Evolutionary conservation across 2,113 vertebrate species (phyloP).

Genomic region (Malurus elegans): DNA sequence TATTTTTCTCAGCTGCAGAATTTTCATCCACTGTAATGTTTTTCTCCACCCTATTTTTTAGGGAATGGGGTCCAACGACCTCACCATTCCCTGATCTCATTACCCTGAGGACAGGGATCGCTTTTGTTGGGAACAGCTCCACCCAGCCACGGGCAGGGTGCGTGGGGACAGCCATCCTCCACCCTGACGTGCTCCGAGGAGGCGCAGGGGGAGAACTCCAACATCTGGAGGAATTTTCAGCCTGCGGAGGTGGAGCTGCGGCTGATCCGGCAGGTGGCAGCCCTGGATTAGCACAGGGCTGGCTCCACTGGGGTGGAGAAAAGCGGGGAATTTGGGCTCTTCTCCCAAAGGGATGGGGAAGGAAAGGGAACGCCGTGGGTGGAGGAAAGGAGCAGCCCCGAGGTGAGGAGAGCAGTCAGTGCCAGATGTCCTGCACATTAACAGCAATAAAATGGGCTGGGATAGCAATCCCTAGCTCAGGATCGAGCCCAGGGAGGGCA

Average conservation of each 20-base stretch:
- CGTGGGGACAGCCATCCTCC: not conserved
- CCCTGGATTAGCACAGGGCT: not conserved
- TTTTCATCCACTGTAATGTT: not conserved
- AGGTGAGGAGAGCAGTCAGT: not conserved
- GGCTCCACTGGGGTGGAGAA: not conserved
- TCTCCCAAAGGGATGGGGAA: not conserved
- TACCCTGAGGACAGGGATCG: not conserved
- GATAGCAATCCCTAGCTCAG: not conserved
- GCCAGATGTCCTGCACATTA: too few species aligned
- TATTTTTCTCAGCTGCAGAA: not conserved
- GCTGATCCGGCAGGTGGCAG: constrained; percentile 45
- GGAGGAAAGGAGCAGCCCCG: not conserved
- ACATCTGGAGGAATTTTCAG: not conserved
- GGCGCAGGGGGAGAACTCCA: not conserved
- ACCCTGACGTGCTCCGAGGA: not conserved
- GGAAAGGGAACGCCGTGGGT: not conserved
- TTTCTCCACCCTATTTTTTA: not conserved
- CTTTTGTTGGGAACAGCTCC: not conserved
- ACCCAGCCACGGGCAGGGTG: not conserved
- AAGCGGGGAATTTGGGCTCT: not conserved
- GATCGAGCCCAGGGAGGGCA: not conserved
- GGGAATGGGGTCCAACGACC: not conserved
- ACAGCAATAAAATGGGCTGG: not conserved
- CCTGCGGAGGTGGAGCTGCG: not conserved
- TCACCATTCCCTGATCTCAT: not conserved